phyloP scores from a whole-genome alignment of 1,140 invertebrate species.

The Muscidifurax raptorellus region DNA sequence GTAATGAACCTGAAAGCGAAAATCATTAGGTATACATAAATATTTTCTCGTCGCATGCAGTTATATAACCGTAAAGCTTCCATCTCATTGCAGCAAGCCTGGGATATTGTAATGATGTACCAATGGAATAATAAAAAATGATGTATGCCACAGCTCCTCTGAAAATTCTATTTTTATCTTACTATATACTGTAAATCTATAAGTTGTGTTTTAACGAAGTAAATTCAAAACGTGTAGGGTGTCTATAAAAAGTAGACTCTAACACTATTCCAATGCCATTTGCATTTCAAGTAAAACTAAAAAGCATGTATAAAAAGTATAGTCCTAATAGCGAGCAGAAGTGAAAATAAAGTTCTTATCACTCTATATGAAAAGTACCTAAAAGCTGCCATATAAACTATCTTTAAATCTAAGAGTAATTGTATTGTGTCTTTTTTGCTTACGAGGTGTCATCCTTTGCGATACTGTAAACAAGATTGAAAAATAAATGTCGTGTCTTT shows the following conservation, averaged over 20 bases:
- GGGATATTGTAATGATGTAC: background rate
- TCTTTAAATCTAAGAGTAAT: background rate
- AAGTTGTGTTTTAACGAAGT: background rate
- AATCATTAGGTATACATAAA: background rate
- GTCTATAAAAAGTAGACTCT: no score
- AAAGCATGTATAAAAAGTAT: background rate
- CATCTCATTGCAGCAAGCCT: background rate
- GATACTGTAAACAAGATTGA: background rate
- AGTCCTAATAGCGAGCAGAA: background rate
- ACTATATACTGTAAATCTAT: background rate
- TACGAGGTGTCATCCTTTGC: background rate
- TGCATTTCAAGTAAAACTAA: background rate
- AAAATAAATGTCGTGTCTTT: background rate
- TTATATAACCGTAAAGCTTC: background rate
- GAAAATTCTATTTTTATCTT: background rate
- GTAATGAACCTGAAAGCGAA: constrained; percentile 28
- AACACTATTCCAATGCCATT: background rate
- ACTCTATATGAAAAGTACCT: background rate
- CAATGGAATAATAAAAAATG: background rate
- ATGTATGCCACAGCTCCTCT: background rate
- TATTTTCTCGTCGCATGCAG: constrained; percentile 3
- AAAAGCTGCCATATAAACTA: background rate
- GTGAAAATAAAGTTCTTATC: background rate
- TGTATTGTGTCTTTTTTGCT: background rate
- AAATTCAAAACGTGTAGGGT: background rate